Base-by-base conservation (phyloP, 1,140 invertebrate genomes). In the Drepana arcuata region DNA sequence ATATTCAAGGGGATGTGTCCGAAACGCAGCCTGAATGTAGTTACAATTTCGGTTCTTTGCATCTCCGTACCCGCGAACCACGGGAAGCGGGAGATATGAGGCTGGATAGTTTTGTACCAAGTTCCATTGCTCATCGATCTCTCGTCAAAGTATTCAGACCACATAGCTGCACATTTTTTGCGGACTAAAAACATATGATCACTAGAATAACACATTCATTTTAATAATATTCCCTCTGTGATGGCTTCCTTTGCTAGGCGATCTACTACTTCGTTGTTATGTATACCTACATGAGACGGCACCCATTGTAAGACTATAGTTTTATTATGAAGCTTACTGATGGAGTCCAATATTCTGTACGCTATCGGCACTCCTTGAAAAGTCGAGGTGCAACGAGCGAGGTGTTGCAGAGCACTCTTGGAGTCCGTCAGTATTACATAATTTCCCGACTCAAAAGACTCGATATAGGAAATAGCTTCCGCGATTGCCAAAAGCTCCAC, bases 311-410 rank as follows among this genome's bases (percentile, higher is more conserved):
- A 9, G 10, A 11, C 16, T 2, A 30, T 7, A 9, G 9, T 14
- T 39, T 18, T 30, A n/a, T n/a, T n/a, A n/a, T n/a, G n/a, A 11
- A 34, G 14, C 13, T 43, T 33, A 36, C 7, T 13, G 7, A 57
- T 23, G n/a, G 30, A 34, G 2, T 46, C 18, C 7, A 48, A 34
- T 31, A 56, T 48, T 0, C 2, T 14, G 23, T 49, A 50, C 21
- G 53, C 49, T 38, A 61, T 45, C 27, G 44, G 36, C 15, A 11
- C n/a, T 2, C 48, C 49, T 53, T 46, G 21, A 13, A 35, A 24
- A 11, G 4, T 34, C 31, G 48, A 53, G 42, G 48, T 43, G 31
- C 48, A 54, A 14, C 40, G 41, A 51, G 51, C 37, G 34, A 62
- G 5, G 11, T 52, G 51, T 33, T 52, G 41, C 5, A 54, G 26